phyloP scores from a whole-genome alignment of 2,797 vertebrate species.

The Microctenopoma lineatum region DNA sequence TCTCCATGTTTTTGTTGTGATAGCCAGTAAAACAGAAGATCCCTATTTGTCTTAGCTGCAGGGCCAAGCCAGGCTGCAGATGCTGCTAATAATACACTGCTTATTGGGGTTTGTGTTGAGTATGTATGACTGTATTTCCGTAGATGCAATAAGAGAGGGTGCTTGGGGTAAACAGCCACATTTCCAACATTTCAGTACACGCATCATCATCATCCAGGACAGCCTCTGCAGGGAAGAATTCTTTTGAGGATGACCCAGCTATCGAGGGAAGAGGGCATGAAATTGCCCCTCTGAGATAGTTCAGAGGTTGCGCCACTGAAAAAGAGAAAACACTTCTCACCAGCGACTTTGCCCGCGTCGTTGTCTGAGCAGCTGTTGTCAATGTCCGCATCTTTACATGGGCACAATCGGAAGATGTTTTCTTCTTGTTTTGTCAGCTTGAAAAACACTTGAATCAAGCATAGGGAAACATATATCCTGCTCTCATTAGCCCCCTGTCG shows the following conservation, averaged over 20 bases:
- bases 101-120: slow-evolving; percentile 53
- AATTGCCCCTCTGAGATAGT: slow-evolving; percentile 67
- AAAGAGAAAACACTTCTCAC: slow-evolving; percentile 50
- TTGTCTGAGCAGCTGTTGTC: slow-evolving; percentile 29
- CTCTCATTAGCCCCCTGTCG: slow-evolving; percentile 41
- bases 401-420: slow-evolving; percentile 11
- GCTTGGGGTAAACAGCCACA: slow-evolving; percentile 40
- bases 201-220: slow-evolving; percentile 58
- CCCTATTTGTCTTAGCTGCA: slow-evolving; percentile 64
- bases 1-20: slow-evolving; percentile 47
- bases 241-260: slow-evolving; percentile 67
- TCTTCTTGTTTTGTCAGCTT: slow-evolving; percentile 24
- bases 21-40: slow-evolving; percentile 60
- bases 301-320: slow-evolving; percentile 55
- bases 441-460: slow-evolving; percentile 28
- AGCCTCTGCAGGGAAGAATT: slow-evolving; percentile 51
- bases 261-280: slow-evolving; percentile 67
- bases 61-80: slow-evolving; percentile 61
- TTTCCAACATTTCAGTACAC: slow-evolving; percentile 58
- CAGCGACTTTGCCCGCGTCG: slow-evolving; percentile 16
- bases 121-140: slow-evolving; percentile 46
- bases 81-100: slow-evolving; percentile 72
- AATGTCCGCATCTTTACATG: slow-evolving; percentile 7
- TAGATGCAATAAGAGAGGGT: slow-evolving; percentile 28
- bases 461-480: slow-evolving; percentile 25